A percentile compares a stretch with the other conserved stretches of the same genome.
phyloP scores from a whole-genome alignment of 1,140 invertebrate species.

The Drosophila nigrodunni region DNA sequence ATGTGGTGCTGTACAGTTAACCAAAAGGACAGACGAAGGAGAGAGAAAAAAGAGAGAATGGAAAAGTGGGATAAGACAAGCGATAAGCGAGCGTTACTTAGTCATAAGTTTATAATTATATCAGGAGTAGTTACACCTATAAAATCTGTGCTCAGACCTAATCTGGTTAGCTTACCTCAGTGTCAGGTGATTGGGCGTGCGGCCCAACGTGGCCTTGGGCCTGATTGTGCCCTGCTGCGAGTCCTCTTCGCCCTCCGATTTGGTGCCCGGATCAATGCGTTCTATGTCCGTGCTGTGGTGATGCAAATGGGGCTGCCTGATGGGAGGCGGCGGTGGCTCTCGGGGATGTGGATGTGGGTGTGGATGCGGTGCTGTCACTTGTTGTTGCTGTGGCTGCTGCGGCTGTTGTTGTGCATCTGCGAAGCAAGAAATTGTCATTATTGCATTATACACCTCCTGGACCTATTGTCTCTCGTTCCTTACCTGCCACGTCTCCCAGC shows the following conservation, averaged over 20 bases:
- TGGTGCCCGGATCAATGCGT: conserved; percentile 90
- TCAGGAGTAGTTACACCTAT: no score
- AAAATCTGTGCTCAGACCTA: neutral
- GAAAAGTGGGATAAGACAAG: conserved; percentile 29
- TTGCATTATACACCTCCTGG: conserved; percentile 12
- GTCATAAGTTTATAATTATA: no score
- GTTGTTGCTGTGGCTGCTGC: conserved; percentile 52
- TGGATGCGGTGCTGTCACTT: conserved; percentile 50
- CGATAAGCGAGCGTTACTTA: conserved; percentile 30
- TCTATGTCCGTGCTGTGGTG: conserved; percentile 84
- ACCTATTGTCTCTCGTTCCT: conserved; percentile 59
- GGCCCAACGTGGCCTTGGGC: conserved; percentile 91
- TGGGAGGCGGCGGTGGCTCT: conserved; percentile 72
- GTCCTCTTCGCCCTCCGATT: conserved; percentile 95
- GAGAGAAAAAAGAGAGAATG: conserved; percentile 37
- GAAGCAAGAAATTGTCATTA: conserved; percentile 61
- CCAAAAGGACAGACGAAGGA: neutral
- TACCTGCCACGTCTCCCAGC: conserved; percentile 92
- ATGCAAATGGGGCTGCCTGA: conserved; percentile 78
- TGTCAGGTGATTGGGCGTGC: conserved; percentile 96
- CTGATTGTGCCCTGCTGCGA: conserved; percentile 88
- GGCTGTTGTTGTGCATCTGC: conserved; percentile 67
- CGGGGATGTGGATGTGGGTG: conserved; percentile 73
- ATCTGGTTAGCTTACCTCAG: conserved; percentile 87
- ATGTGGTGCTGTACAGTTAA: conserved; percentile 90